Evolutionary conservation across 1,140 invertebrate species (phyloP).

Genomic region (Atopsyche davidsoni): DNA sequence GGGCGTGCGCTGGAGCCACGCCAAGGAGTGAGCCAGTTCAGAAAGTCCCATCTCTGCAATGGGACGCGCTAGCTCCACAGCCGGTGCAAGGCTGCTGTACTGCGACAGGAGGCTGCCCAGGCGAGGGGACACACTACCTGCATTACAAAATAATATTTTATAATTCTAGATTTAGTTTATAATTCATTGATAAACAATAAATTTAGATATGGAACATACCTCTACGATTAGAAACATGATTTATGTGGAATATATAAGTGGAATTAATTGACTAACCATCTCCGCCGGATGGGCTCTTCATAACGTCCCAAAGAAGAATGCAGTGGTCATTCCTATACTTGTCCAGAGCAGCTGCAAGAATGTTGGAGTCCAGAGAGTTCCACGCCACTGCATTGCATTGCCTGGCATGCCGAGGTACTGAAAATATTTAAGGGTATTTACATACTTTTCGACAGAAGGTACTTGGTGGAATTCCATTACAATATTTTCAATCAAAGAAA

Average conservation of each 20-base stretch:
- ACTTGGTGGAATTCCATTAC: too few species aligned
- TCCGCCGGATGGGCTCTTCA: slow-evolving; percentile 43
- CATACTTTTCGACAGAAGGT: not conserved
- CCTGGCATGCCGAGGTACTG: slow-evolving; percentile 72
- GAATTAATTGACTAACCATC: slow-evolving; percentile 32
- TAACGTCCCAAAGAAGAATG: slow-evolving; percentile 74
- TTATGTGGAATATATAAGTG: not conserved
- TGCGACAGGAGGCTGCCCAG: slow-evolving; percentile 10
- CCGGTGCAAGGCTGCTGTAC: slow-evolving; percentile 21
- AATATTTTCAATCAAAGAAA: too few species aligned
- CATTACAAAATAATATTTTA: slow-evolving; percentile 1
- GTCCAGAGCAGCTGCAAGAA: slow-evolving; percentile 80
- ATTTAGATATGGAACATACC: not conserved
- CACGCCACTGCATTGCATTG: slow-evolving; percentile 84
- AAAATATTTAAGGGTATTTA: slow-evolving; percentile 26
- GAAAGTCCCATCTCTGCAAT: slow-evolving; percentile 64
- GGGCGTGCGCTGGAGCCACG: slow-evolving; percentile 73
- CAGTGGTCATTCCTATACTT: slow-evolving; percentile 79
- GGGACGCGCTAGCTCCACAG: slow-evolving; percentile 47
- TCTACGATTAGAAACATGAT: slow-evolving; percentile 1
- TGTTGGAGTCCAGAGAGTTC: slow-evolving; percentile 78
- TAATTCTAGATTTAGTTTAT: slow-evolving; percentile 4
- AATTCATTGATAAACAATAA: slow-evolving; percentile 17
- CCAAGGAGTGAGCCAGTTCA: slow-evolving; percentile 77
- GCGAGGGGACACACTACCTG: slow-evolving; percentile 20